Evolutionary conservation across 2,797 vertebrate genomes (phyloP).

Genomic region (Vultur gryphus): DNA sequence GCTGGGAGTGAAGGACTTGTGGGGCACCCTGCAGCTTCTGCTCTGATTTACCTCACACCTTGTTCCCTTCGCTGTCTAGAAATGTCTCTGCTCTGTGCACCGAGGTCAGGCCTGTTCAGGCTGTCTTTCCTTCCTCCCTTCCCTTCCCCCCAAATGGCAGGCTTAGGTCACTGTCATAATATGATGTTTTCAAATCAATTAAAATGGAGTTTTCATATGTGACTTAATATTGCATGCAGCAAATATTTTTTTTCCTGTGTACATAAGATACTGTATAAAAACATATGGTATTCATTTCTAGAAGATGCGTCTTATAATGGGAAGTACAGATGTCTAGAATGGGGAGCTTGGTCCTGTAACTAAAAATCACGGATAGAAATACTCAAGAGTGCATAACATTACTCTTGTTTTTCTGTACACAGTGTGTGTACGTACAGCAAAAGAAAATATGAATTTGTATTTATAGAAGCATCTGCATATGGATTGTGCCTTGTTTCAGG

Average conservation of each 20-base stretch:
- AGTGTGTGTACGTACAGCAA: neutral
- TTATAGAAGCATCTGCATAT: neutral
- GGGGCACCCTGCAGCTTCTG: neutral
- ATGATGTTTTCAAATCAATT: neutral
- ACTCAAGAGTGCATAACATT: neutral
- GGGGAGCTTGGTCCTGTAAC: neutral
- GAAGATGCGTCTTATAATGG: neutral
- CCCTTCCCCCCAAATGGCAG: neutral
- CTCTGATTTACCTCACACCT: neutral
- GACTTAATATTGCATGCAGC: neutral
- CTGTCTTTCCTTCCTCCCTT: neutral
- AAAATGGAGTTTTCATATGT: neutral
- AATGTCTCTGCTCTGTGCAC: neutral
- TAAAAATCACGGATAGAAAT: neutral
- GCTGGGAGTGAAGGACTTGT: neutral
- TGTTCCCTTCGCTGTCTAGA: neutral
- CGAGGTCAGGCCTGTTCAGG: neutral
- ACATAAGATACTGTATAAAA: neutral
- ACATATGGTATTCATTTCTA: neutral
- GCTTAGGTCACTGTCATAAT: neutral
- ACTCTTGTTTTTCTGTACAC: neutral
- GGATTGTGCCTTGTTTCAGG: neutral
- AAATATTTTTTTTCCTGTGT: neutral
- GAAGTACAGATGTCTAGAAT: neutral
- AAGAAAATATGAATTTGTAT: neutral